phyloP scores from a whole-genome alignment of 2,888 invertebrate genomes.

The Argyra leucocephala region DNA sequence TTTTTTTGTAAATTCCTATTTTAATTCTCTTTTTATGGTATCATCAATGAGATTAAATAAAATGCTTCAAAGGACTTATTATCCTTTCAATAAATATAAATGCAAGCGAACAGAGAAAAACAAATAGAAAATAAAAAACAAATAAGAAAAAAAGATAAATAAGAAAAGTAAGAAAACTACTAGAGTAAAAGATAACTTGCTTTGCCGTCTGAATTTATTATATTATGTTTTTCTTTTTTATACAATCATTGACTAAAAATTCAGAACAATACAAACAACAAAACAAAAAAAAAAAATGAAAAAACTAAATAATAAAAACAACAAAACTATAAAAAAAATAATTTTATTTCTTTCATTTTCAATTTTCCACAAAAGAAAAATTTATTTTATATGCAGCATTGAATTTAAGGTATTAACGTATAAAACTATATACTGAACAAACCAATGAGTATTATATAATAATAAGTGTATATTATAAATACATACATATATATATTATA shows the following conservation, averaged over 20 bases:
- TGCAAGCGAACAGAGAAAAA: not conserved
- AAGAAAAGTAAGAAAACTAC: not conserved
- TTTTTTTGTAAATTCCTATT: not conserved
- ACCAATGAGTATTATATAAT: no score
- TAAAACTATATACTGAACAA: no score
- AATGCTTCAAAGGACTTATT: constrained; percentile 6
- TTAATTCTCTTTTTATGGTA: not conserved
- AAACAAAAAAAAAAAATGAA: not conserved
- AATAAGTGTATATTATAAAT: no score
- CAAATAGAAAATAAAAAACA: not conserved
- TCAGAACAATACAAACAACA: not conserved
- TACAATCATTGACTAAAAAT: not conserved
- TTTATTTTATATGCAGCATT: constrained; percentile 1
- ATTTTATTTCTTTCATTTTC: not conserved
- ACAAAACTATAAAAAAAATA: not conserved
- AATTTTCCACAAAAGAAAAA: constrained; percentile 3
- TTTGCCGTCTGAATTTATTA: not conserved
- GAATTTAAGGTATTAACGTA: not conserved
- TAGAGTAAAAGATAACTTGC: not conserved
- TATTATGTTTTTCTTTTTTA: no score
- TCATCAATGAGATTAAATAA: constrained; percentile 6
- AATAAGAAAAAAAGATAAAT: not conserved
- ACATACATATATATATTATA: not conserved
- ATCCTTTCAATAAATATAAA: constrained; percentile 6
- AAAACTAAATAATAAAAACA: no score